A percentile compares a stretch with the other conserved stretches of the same genome.
Conservation (phyloP, 2,797 vertebrate species). For the Squalus acanthias region DNA sequence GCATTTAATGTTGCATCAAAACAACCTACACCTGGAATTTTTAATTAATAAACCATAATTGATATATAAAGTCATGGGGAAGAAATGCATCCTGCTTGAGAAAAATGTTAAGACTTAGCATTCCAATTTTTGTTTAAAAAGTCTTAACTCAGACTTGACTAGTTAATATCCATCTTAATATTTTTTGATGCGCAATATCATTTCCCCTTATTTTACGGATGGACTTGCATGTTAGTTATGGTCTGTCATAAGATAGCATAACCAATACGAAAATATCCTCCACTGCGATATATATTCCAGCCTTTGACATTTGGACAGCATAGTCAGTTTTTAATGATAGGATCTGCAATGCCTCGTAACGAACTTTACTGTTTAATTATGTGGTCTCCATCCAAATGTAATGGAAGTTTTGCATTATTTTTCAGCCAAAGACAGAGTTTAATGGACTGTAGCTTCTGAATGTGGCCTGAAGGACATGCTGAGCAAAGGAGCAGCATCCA, state of each 20-base stretch:
- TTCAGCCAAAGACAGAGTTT: slow-evolving; percentile 1
- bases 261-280: not conserved
- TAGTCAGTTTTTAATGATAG: not conserved
- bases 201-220: not conserved
- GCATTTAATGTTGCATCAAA: not conserved
- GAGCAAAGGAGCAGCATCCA: not conserved
- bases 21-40: not conserved
- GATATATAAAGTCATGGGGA: not conserved
- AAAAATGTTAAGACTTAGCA: not conserved
- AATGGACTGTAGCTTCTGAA: slow-evolving; percentile 12
- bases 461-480: slow-evolving; percentile 25
- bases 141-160: not conserved
- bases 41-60: not conserved
- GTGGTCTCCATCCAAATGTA: not conserved
- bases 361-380: not conserved
- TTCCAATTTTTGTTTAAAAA: not conserved
- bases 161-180: not conserved
- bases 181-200: not conserved
- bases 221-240: not conserved
- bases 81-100: not conserved
- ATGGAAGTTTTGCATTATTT: slow-evolving; percentile 16
- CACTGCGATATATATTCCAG: not conserved
- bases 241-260: no score
- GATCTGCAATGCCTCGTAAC: not conserved
- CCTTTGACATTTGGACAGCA: not conserved